Base-by-base conservation (phyloP, 2,113 vertebrate species). In the Rhinopomastus cyanomelas region DNA sequence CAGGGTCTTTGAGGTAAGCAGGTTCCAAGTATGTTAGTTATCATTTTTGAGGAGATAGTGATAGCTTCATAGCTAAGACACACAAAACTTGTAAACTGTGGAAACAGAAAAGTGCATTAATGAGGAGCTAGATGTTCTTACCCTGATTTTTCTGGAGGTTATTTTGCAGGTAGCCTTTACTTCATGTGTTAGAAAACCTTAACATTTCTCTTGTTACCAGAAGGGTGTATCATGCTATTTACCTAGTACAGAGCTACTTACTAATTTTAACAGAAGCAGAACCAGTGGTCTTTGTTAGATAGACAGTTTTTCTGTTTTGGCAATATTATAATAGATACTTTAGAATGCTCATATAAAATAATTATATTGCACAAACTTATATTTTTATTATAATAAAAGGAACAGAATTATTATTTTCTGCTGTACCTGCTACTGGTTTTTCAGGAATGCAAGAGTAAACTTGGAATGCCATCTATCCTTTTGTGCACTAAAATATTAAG, bases 51-150 rank as follows among this genome's bases (percentile, higher is more conserved):
- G 37, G 9, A 69, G 14, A 42, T 1, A 14, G 11, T 48, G 11
- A 53, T 44, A 55, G 25, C 51, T 12, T 61, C 15, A 4, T 29
- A 61, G 9, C 5, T 36, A 32, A 76, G 37, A 30, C 55, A n/a
- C 0, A 53, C 5, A 81, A 59, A 69, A 39, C 8, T 8, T 2
- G 1, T 88, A 20, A 71, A 51, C 27, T 36, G 6, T 1, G 2
- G 8, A 51, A 85, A 8, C 7, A 88, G 51, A 59, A 49, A 69
- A 25, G 19, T 2, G 5, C 29, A 5, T 30, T 66, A 39, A 29
- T 56, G 78, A 81, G 55, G 30, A 76, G 8, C 3, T 8, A 29
- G 39, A 8, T 71, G 22, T 34, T 74, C 26, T 68, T 22, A 8
- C n/a, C 60, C 16, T 32, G 2, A n/a, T n/a, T 59, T 81, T 85